Evolutionary conservation across 2,113 vertebrate species (phyloP).

Genomic region (Myodes glareolus): DNA sequence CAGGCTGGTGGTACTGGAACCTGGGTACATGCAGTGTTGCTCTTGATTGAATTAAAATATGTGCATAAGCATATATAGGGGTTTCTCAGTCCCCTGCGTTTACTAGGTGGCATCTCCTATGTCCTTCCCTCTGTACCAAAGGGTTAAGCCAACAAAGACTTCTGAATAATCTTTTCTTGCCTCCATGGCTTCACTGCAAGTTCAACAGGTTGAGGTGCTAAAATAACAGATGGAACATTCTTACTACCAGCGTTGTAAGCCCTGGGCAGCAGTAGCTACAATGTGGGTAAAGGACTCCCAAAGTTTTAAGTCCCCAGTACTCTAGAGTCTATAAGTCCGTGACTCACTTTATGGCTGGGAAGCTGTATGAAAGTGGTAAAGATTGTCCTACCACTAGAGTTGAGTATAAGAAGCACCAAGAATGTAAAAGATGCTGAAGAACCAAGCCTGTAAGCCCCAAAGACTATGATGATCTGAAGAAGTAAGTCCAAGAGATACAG

Average conservation of each 20-base stretch:
- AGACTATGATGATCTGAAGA: background rate
- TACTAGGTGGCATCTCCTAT: background rate
- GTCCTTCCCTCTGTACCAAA: background rate
- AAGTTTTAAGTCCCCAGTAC: background rate
- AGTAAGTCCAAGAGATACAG: background rate
- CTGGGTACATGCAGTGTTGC: background rate
- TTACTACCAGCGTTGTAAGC: background rate
- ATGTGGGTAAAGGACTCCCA: background rate
- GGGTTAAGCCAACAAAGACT: background rate
- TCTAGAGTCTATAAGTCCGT: background rate
- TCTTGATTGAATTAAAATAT: background rate
- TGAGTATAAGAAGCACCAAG: background rate
- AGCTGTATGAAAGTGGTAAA: background rate
- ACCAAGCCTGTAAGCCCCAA: background rate
- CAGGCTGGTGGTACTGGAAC: background rate
- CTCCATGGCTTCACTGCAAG: background rate
- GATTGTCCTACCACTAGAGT: background rate
- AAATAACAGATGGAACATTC: background rate
- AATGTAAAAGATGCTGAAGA: background rate
- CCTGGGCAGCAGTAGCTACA: background rate
- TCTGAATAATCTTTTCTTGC: background rate
- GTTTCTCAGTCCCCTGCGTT: background rate
- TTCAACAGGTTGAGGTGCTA: background rate
- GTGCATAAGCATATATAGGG: accelerated
- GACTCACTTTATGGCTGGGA: too few relatives aligned